Evolutionary conservation across 2,113 vertebrate species (phyloP).

Genomic region (Pygoscelis antarcticus): DNA sequence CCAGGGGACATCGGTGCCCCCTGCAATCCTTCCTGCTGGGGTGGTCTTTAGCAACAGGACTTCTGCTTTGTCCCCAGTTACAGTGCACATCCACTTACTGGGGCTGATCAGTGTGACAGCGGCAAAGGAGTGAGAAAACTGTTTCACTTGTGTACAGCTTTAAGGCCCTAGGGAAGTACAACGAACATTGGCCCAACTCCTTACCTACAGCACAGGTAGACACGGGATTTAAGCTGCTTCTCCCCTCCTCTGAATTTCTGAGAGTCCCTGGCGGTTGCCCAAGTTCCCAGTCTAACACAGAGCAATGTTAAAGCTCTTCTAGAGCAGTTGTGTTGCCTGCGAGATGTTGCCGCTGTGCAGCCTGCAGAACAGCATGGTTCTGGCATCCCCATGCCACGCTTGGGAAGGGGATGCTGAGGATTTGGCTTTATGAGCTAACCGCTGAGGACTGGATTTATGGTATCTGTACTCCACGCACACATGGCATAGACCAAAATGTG

Average conservation of each 20-base stretch:
- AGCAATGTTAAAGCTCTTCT: neutral
- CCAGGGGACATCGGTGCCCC: accelerated
- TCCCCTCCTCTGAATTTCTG: neutral
- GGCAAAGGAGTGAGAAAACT: neutral
- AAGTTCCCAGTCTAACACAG: neutral
- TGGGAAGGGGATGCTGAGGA: accelerated
- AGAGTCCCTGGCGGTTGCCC: neutral
- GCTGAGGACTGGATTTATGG: neutral
- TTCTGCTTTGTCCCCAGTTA: neutral
- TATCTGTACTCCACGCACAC: neutral
- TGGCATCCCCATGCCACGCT: accelerated
- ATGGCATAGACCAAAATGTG: accelerated
- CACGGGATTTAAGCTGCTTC: accelerated
- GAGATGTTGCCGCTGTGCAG: neutral
- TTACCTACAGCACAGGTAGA: neutral
- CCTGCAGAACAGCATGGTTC: neutral
- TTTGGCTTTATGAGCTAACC: neutral
- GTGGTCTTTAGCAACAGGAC: neutral
- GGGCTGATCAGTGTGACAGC: accelerated
- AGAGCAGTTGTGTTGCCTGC: neutral
- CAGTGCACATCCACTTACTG: too few relatives aligned
- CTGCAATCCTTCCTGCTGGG: neutral
- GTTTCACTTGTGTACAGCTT: neutral
- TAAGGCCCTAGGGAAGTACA: neutral
- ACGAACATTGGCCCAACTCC: accelerated